phyloP scores from a whole-genome alignment of 2,113 vertebrate genomes.

The Hippocampus zosterae region DNA sequence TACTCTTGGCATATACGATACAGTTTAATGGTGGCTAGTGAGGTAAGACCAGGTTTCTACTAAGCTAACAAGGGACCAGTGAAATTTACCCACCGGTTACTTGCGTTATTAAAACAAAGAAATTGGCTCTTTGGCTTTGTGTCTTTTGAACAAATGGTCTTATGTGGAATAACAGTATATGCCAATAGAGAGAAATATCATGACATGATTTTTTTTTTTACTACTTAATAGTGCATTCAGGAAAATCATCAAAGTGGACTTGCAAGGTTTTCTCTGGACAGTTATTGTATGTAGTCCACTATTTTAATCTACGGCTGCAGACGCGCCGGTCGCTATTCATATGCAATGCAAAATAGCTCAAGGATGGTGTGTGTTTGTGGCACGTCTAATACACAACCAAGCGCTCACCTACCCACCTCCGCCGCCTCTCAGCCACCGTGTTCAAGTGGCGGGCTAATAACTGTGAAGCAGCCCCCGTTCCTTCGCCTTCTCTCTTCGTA shows the following conservation, averaged over 20 bases:
- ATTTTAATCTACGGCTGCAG: background rate
- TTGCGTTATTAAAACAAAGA: background rate
- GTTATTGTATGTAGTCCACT: background rate
- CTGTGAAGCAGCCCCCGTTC: slow-evolving; percentile 64
- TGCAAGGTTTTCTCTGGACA: background rate
- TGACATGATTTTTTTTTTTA: background rate
- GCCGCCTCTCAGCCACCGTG: slow-evolving; percentile 63
- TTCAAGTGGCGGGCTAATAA: slow-evolving; percentile 83
- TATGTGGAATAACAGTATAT: background rate
- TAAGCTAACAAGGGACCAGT: background rate
- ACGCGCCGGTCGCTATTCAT: background rate
- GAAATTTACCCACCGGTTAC: background rate
- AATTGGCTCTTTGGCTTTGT: background rate
- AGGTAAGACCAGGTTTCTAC: background rate
- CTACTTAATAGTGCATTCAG: background rate
- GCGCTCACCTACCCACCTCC: slow-evolving; percentile 9
- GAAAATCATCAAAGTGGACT: background rate
- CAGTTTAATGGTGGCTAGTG: background rate
- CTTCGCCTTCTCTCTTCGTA: slow-evolving; percentile 70
- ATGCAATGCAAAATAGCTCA: background rate
- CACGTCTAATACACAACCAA: slow-evolving; percentile 15
- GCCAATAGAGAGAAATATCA: background rate
- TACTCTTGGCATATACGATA: background rate
- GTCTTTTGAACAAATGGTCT: background rate
- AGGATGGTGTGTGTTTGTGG: background rate